phyloP scores from a whole-genome alignment of 1,140 invertebrate genomes.

The Solen grandis region DNA sequence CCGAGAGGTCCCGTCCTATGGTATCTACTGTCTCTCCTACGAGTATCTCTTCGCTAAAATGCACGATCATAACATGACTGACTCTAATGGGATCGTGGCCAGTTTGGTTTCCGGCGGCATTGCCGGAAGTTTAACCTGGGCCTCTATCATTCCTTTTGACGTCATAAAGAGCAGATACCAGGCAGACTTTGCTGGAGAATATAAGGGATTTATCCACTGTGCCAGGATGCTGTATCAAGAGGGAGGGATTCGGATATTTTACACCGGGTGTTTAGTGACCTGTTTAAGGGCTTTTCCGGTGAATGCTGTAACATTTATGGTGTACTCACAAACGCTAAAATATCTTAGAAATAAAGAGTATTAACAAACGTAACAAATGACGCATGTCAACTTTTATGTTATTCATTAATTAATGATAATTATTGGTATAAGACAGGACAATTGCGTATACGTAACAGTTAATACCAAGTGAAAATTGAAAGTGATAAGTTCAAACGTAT shows the following conservation, averaged over 20 bases:
- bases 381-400: neutral
- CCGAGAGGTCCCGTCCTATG: constrained; percentile 84
- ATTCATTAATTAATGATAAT: neutral
- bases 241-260: constrained; percentile 77
- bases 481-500: no score
- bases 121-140: constrained; percentile 83
- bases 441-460: no score
- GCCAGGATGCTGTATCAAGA: constrained; percentile 68
- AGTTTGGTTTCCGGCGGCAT: constrained; percentile 83
- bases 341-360: constrained; percentile 11
- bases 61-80: constrained; percentile 47
- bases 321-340: constrained; percentile 81
- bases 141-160: constrained; percentile 80
- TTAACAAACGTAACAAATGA: neutral
- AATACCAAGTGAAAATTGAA: no score
- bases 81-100: constrained; percentile 58
- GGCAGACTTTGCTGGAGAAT: constrained; percentile 70
- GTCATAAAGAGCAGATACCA: constrained; percentile 81
- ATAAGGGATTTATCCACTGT: constrained; percentile 73
- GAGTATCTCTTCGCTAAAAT: constrained; percentile 76
- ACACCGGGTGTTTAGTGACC: constrained; percentile 74
- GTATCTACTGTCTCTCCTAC: constrained; percentile 85
- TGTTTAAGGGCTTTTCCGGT: constrained; percentile 79
- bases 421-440: no score
- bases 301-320: constrained; percentile 81